Base-by-base conservation (phyloP, 2,113 vertebrate species). In the Pyxicephalus adspersus region DNA sequence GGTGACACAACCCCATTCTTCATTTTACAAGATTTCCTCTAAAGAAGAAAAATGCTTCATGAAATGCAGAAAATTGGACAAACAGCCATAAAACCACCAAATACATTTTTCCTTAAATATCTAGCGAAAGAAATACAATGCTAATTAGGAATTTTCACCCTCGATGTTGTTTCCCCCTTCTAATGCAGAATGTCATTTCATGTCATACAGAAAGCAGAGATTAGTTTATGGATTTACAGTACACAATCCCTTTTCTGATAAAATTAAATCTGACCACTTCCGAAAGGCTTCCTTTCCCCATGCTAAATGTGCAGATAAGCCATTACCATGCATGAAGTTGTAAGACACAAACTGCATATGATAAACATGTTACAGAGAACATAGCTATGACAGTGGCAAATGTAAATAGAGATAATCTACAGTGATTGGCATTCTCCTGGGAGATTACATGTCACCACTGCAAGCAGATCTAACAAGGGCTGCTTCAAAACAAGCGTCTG, bases 291-390 rank as follows among this genome's bases (percentile, higher is more conserved):
- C 28, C 55, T 60, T 58, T 29, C 70, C 34, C 29, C 54, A 61
- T 38, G 29, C 22, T 74, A 60, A 58, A 74, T 8, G 25, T 29
- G 54, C 3, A 74, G 71, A 38, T 60, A 60, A 74, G 54, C 26
- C 25, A 74, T 60, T 74, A 54, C 77, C 77, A 78, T 84, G 84
- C 84, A 87, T 86, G 84, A 84, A 86, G 83, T 89, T 88, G 85
- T 64, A 60, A 87, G 86, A 75, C 83, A 85, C 83, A 76, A 86
- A 86, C 87, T 83, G 79, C 38, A 78, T 83, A 83, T 86, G 84
- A 87, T 80, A 88, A 88, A 84, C 76, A 84, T 86, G 86, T 88
- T 85, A 83, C 84, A 83, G 52, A 86, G 84, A 76, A 87, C 87
- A 86, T 34, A 81, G 80, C 85, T 75, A 61, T 85, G 88, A 88